phyloP scores from a whole-genome alignment of 2,113 vertebrate genomes.

The Chroicocephalus ridibundus region DNA sequence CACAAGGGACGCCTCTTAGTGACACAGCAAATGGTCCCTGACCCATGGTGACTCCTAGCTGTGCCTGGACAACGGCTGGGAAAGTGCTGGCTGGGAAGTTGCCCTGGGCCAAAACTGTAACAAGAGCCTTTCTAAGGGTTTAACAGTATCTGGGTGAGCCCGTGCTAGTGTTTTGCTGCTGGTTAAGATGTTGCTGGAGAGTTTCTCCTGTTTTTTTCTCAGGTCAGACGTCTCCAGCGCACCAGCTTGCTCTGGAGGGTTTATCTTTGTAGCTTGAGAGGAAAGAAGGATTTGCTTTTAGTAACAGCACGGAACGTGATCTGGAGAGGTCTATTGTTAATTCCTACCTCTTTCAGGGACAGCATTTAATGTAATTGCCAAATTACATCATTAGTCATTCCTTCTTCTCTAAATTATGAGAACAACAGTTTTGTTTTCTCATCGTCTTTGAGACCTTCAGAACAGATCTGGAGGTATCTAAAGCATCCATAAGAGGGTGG shows the following conservation, averaged over 20 bases:
- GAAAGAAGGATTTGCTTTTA: background rate
- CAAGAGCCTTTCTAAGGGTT: background rate
- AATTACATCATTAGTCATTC: background rate
- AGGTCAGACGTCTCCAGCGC: background rate
- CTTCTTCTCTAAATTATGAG: background rate
- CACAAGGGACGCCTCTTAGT: background rate
- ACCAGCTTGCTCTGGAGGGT: background rate
- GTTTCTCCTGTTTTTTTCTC: background rate
- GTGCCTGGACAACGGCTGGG: background rate
- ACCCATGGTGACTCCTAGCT: background rate
- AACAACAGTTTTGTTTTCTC: background rate
- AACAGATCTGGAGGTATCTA: background rate
- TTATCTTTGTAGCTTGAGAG: background rate
- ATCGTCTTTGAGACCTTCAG: background rate
- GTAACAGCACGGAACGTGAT: background rate
- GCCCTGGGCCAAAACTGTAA: background rate
- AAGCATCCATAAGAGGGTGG: background rate
- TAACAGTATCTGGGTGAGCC: background rate
- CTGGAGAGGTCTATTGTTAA: background rate
- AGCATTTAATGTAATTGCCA: background rate
- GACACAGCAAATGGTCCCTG: background rate
- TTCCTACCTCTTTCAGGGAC: background rate
- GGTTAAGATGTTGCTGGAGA: background rate
- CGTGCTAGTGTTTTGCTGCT: background rate
- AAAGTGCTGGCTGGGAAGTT: background rate